Conservation (phyloP, 1,140 invertebrate species). For the Bicyclus anynana region DNA sequence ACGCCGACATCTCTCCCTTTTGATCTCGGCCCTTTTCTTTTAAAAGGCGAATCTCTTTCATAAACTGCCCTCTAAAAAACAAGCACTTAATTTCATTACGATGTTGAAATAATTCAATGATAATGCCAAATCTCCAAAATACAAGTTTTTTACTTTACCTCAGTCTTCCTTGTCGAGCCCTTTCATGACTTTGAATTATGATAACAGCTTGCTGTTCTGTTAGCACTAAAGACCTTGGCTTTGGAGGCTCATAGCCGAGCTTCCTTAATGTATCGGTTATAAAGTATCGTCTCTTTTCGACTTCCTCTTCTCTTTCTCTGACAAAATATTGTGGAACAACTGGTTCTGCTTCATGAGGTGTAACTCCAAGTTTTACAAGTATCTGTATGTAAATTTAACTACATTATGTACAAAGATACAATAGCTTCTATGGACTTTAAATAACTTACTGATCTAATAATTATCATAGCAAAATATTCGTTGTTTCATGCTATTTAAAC, state of each 20-base stretch:
- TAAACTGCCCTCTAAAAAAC: constrained; percentile 86
- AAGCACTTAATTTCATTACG: neutral
- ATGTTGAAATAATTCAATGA: neutral
- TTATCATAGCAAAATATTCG: no score
- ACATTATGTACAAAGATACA: neutral
- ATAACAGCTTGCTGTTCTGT: constrained; percentile 90
- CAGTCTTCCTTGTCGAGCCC: constrained; percentile 91
- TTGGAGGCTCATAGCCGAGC: constrained; percentile 82
- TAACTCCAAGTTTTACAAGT: constrained; percentile 77
- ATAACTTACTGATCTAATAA: no score
- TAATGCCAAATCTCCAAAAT: neutral
- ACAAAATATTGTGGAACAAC: constrained; percentile 83
- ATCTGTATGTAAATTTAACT: constrained; percentile 32
- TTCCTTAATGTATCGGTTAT: constrained; percentile 82
- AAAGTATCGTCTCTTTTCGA: constrained; percentile 79
- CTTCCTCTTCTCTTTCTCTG: constrained; percentile 81
- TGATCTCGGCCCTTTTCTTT: constrained; percentile 85
- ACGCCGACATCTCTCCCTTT: constrained; percentile 75
- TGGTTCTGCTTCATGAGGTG: constrained; percentile 82
- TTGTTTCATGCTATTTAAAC: no score
- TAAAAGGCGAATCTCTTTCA: constrained; percentile 90
- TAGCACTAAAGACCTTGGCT: constrained; percentile 78
- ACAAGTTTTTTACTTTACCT: no score
- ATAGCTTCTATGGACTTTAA: no score
- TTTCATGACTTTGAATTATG: constrained; percentile 92